phyloP scores from a whole-genome alignment of 2,797 vertebrate species.

The Chelmon rostratus region DNA sequence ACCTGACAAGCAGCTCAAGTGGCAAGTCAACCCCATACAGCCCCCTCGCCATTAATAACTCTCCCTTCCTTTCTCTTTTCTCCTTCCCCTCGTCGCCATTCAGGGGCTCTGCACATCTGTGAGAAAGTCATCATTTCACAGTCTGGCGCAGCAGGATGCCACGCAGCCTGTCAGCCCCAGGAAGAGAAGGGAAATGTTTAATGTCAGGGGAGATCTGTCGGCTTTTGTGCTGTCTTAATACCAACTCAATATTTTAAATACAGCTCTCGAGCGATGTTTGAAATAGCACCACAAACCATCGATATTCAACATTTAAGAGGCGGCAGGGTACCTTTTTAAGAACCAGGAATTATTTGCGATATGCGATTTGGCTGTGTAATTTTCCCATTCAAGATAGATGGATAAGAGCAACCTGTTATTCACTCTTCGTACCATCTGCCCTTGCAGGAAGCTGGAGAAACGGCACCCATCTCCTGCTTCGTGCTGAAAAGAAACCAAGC shows the following conservation, averaged over 20 bases:
- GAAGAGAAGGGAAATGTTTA: conserved; percentile 41
- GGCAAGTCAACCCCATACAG: conserved; percentile 40
- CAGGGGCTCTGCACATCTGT: conserved; percentile 64
- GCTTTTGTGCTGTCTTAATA: conserved; percentile 30
- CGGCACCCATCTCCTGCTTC: not conserved
- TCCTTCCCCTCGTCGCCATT: conserved; percentile 19
- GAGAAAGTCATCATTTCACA: conserved; percentile 76
- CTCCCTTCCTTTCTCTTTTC: conserved; percentile 11
- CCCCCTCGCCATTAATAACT: conserved; percentile 46
- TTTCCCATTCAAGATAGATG: not conserved
- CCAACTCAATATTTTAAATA: conserved; percentile 17
- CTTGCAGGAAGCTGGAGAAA: not conserved
- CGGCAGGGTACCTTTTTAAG: not conserved
- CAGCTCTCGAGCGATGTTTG: not conserved
- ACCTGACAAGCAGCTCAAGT: conserved; percentile 76
- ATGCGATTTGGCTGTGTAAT: not conserved
- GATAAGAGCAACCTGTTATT: conserved; percentile 1
- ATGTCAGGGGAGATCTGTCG: conserved; percentile 35
- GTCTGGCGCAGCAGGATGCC: conserved; percentile 68
- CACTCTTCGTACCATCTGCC: not conserved
- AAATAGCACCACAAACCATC: conserved; percentile 1
- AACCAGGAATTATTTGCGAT: not conserved
- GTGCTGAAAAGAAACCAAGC: not conserved
- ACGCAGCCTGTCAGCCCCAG: conserved; percentile 56
- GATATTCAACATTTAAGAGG: not conserved